Conservation (phyloP, 2,888 invertebrate species). For the Aquatica leii region DNA sequence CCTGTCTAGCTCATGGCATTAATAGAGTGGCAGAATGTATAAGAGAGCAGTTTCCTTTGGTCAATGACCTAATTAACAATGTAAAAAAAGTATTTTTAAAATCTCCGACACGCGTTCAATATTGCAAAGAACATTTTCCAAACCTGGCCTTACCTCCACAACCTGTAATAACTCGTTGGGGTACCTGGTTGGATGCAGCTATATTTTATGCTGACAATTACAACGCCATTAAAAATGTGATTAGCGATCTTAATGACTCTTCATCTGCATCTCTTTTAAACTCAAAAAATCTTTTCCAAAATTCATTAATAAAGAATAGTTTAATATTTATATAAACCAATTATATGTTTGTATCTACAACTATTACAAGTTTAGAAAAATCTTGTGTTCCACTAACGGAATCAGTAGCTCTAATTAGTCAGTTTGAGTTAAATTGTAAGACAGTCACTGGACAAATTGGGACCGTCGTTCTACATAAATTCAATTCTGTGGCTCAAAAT, state of each 20-base stretch:
- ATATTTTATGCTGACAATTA: background rate
- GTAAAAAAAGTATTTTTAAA: slow-evolving; percentile 4
- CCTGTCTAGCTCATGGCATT: background rate
- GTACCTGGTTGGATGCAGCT: background rate
- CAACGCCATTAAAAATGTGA: background rate
- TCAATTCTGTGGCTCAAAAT: no score
- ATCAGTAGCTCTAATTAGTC: no score
- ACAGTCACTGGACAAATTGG: no score
- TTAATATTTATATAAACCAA: background rate
- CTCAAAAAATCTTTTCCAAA: background rate
- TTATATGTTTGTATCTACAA: background rate
- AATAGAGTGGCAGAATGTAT: background rate
- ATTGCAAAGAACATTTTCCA: background rate
- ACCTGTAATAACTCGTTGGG: background rate
- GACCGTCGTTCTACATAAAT: no score
- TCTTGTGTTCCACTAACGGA: no score
- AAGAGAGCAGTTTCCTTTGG: background rate
- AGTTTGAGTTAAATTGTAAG: no score
- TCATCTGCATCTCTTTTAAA: background rate
- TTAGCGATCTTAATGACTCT: background rate
- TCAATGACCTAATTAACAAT: background rate
- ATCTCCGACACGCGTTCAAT: background rate
- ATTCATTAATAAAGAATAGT: background rate
- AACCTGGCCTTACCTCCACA: background rate
- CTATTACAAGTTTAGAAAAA: background rate